These are phyloP conservation scores for Drosophila tripunctata DNA, from an alignment of 2,888 invertebrate species.

Conservation along the genomic window DNA sequence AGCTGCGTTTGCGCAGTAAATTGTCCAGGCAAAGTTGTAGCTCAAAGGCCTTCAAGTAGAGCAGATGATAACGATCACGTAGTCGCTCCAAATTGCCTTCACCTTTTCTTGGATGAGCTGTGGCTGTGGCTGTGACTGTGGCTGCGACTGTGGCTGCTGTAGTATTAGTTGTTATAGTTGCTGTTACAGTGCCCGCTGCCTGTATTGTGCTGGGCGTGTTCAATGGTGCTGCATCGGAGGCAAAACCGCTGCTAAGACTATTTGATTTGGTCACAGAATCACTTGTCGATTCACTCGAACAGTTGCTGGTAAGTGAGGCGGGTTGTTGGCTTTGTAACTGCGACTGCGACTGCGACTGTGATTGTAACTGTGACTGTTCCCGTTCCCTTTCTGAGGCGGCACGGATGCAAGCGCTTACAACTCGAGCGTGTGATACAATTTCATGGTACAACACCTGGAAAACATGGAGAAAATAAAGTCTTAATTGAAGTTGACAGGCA, in stretches of 20 bases:
- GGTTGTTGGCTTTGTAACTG: constrained; percentile 59
- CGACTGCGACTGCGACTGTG: constrained; percentile 33
- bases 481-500: constrained; percentile 21
- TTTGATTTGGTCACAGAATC: constrained; percentile 66
- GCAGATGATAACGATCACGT: constrained; percentile 94
- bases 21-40: constrained; percentile 96
- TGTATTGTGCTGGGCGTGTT: constrained; percentile 29
- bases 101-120: constrained; percentile 64
- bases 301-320: constrained; percentile 70
- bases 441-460: constrained; percentile 95
- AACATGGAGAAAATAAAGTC: constrained; percentile 28
- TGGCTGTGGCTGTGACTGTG: constrained; percentile 28
- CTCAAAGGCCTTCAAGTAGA: constrained; percentile 95
- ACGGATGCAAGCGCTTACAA: constrained; percentile 92
- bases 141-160: constrained; percentile 23
- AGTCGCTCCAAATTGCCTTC: constrained; percentile 86
- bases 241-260: constrained; percentile 73
- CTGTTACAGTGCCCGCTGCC: constrained; percentile 26
- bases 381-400: constrained; percentile 86
- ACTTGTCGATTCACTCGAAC: constrained; percentile 75
- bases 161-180: too few species aligned
- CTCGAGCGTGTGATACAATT: constrained; percentile 95
- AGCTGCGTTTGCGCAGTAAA: constrained; percentile 88
- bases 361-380: constrained; percentile 60
- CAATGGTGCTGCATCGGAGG: constrained; percentile 58